phyloP scores from a whole-genome alignment of 1,140 invertebrate genomes.

The Drosophila littoralis region DNA sequence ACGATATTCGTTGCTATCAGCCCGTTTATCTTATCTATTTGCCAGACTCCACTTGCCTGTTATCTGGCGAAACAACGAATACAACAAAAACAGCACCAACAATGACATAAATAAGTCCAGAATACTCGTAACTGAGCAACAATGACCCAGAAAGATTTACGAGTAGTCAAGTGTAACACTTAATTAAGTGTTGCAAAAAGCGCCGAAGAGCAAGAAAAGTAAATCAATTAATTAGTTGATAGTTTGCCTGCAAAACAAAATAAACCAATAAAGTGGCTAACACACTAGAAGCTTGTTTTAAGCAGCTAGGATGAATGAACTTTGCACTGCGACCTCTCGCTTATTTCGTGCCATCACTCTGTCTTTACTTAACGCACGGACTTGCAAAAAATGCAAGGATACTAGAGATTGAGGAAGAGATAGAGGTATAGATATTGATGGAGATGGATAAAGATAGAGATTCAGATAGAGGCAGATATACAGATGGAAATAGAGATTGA shows the following conservation, averaged over 20 bases:
- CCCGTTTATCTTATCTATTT: slow-evolving; percentile 37
- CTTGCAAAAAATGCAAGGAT: no score
- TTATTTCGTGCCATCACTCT: no score
- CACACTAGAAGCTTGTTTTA: no score
- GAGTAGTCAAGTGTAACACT: slow-evolving; percentile 38
- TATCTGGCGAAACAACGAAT: slow-evolving; percentile 18
- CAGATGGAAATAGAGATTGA: no score
- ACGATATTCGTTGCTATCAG: slow-evolving; percentile 19
- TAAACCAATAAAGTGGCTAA: no score
- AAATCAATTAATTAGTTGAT: slow-evolving; percentile 45
- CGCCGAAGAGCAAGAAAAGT: slow-evolving; percentile 1
- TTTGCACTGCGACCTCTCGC: no score
- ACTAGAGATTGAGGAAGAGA: no score
- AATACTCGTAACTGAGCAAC: slow-evolving; percentile 39
- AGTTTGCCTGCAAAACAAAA: neutral
- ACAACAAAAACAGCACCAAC: slow-evolving; percentile 19
- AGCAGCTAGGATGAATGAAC: no score
- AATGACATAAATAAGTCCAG: slow-evolving; percentile 29
- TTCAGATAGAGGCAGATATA: no score
- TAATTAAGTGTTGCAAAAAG: slow-evolving; percentile 47
- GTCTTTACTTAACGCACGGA: no score
- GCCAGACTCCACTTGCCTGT: neutral
- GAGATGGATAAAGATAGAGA: no score
- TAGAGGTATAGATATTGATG: no score
- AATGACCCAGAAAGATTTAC: slow-evolving; percentile 55